Conservation (phyloP, 1,140 invertebrate genomes). For the Physella acuta region DNA sequence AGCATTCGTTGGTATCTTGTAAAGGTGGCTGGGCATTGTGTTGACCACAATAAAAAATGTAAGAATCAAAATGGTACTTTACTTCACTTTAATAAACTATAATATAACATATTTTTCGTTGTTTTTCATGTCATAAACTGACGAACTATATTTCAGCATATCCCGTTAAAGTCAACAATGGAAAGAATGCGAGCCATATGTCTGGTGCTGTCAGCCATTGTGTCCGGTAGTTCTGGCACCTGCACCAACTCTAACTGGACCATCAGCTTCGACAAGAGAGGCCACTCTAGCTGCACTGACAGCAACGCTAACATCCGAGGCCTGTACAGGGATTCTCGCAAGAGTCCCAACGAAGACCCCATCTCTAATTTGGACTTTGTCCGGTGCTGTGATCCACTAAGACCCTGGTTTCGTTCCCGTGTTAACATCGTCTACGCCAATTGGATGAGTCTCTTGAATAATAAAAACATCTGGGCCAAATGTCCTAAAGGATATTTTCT, state of each 20-base stretch:
- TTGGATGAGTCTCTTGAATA: not conserved
- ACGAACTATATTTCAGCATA: not conserved
- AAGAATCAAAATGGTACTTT: too few relatives aligned
- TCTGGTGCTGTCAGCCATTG: not conserved
- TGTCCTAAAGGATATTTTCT: slow-evolving; percentile 3
- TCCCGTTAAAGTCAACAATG: not conserved
- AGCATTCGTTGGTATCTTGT: too few relatives aligned
- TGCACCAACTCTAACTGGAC: not conserved
- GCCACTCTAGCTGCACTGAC: not conserved
- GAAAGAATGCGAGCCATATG: not conserved
- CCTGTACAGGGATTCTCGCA: not conserved
- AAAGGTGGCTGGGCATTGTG: too few relatives aligned
- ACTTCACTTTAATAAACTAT: too few relatives aligned
- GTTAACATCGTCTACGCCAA: not conserved
- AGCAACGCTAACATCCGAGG: not conserved
- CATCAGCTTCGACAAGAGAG: not conserved
- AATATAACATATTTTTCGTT: not conserved
- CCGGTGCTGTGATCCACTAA: not conserved
- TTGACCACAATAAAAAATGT: too few relatives aligned
- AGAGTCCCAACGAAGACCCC: not conserved
- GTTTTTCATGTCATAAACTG: not conserved
- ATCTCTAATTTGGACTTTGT: not conserved
- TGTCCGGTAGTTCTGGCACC: not conserved
- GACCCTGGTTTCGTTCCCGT: not conserved
- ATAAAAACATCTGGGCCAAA: not conserved